Percentiles rank a stretch among this genome's conserved stretches.
These are phyloP conservation scores for Trachops cirrhosus DNA, from an alignment of 2,797 vertebrate genomes.

Conservation along the genomic window DNA sequence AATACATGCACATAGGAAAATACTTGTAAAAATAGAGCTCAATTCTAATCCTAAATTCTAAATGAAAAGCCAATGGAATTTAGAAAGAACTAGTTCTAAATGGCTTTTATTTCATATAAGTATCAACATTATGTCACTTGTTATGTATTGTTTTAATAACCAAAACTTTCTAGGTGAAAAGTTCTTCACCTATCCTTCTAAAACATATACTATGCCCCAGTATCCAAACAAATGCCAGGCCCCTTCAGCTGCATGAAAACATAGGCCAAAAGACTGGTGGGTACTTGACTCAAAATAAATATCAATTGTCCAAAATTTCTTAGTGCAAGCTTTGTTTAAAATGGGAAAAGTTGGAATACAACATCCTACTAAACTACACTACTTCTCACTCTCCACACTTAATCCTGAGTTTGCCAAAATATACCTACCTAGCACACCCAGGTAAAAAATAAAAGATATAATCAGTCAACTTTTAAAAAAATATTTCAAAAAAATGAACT, in stretches of 20 bases:
- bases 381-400: not conserved
- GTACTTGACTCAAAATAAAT: not conserved
- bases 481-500: not conserved
- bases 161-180: not conserved
- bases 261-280: not conserved
- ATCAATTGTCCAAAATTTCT: not conserved
- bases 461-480: not conserved
- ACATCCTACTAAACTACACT: not conserved
- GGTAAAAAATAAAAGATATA: not conserved
- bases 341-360: not conserved
- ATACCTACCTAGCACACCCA: not conserved
- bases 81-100: not conserved
- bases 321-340: conserved; percentile 10
- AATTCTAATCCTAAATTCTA: conserved; percentile 3
- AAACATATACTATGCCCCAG: not conserved
- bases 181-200: not conserved
- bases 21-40: not conserved
- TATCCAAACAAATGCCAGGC: not conserved
- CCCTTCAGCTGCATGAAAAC: not conserved
- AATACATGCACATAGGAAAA: not conserved
- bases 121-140: not conserved
- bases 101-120: not conserved
- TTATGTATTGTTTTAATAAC: not conserved
- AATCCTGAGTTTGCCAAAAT: not conserved
- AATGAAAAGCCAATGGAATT: not conserved